Percentiles rank a stretch among this genome's conserved stretches.
phyloP scores from a whole-genome alignment of 2,797 vertebrate genomes.

The Lagorchestes hirsutus region DNA sequence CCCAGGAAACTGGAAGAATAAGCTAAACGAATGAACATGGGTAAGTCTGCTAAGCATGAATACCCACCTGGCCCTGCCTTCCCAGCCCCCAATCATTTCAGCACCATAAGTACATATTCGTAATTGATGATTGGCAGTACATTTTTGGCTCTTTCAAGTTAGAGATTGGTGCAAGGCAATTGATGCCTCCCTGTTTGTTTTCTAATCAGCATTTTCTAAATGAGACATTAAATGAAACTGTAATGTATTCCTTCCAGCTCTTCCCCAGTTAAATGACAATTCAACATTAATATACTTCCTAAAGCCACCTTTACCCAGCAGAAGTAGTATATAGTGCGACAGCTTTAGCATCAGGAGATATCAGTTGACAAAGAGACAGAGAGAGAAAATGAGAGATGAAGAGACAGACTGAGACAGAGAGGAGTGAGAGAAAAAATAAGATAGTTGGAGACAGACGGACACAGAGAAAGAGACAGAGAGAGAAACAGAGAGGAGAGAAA shows the following conservation, averaged over 20 bases:
- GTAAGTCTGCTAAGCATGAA: not conserved
- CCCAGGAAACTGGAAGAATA: not conserved
- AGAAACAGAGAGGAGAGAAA: no score
- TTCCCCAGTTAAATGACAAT: conserved; percentile 74
- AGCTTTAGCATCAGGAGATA: conserved; percentile 83
- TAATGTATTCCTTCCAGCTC: conserved; percentile 63
- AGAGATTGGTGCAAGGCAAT: conserved; percentile 40
- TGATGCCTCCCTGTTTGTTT: conserved; percentile 65
- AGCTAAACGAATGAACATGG: conserved; percentile 29
- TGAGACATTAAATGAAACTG: conserved; percentile 59
- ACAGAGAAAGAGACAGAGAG: not conserved
- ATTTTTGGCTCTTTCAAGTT: conserved; percentile 48
- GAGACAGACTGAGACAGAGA: conserved; percentile 6
- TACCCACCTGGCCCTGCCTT: not conserved
- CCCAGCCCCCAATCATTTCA: not conserved
- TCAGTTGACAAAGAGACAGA: conserved; percentile 38
- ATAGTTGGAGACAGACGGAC: no score
- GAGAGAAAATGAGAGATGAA: conserved; percentile 41
- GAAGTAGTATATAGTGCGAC: conserved; percentile 69
- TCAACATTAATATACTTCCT: conserved; percentile 77
- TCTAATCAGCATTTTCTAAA: conserved; percentile 71
- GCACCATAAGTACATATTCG: not conserved
- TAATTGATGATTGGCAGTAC: conserved; percentile 42
- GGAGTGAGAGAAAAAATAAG: not conserved
- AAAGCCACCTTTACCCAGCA: conserved; percentile 82